Conservation (phyloP, 2,113 vertebrate species). For the Cardinalis cardinalis region DNA sequence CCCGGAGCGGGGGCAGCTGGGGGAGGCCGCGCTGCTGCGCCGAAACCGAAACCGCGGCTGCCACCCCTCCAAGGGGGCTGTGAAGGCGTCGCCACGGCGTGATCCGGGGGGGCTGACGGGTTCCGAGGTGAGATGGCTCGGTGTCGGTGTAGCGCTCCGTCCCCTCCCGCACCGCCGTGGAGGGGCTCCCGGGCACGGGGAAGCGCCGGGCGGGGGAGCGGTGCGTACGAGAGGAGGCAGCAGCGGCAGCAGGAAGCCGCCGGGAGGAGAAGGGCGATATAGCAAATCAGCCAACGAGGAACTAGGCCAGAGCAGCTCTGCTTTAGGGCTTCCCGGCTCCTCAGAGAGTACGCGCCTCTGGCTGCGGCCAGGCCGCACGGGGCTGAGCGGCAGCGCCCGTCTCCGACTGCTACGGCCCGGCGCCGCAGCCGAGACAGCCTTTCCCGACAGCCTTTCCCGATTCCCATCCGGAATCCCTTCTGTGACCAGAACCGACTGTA, state of each 20-base stretch:
- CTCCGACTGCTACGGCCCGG: fast-evolving
- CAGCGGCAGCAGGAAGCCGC: not conserved
- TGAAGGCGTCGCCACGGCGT: not conserved
- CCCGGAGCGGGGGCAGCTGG: fast-evolving
- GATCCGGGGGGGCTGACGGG: not conserved
- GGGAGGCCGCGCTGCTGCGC: not conserved
- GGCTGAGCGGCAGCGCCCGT: not conserved
- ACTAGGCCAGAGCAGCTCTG: not conserved
- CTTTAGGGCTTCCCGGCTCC: not conserved
- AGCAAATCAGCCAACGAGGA: not conserved
- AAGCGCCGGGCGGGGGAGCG: not conserved
- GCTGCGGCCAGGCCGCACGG: not conserved
- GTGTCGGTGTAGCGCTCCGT: not conserved
- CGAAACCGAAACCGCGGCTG: not conserved
- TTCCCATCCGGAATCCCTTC: fast-evolving
- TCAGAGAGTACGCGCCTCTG: not conserved
- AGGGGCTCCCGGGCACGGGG: not conserved
- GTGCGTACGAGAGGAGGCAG: not conserved
- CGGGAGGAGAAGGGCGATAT: not conserved
- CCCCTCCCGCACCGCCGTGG: too few species aligned
- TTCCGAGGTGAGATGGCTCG: not conserved
- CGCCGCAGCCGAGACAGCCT: fast-evolving
- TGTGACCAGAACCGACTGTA: not conserved
- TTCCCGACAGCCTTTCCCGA: fast-evolving
- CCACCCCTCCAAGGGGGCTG: not conserved